Evolutionary conservation across 1,140 invertebrate species (phyloP), one percentile per base, ranked within the genome.

Genomic region (Bombus consobrinus): DNA sequence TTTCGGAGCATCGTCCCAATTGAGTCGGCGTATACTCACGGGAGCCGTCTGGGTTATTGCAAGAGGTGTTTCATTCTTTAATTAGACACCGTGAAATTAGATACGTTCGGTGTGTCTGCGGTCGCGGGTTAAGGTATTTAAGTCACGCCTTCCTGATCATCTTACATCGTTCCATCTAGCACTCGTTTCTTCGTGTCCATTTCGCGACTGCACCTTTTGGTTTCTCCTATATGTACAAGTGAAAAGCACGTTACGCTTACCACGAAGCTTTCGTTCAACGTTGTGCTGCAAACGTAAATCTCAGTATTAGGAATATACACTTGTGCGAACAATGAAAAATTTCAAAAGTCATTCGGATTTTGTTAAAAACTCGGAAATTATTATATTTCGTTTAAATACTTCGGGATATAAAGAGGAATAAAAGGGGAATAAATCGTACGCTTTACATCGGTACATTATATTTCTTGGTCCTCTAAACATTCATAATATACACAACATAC

Each of bases 401-500:
- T 53, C 6, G 12, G 32, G n/a, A 1, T 34, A 18, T 13, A 3
- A 39, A 77, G 12, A 25, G 22, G 39, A 22, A 71, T 2, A 69
- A 71, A 2, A 43, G 22, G 43, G 32, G 34, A 81, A 53, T 59
- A 22, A 74, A 53, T 47, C 41, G 28, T n/a, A 41, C 41, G 6
- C 28, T 84, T 87, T 88, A 90, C 83, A 91, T 68, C 76, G 69
- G 83, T 89, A 92, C 81, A 91, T 92, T 93, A 87, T 92, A 91
- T 94, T 93, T 92, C 83, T 94, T 93, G 92, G 92, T 94, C 91
- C 91, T 93, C 93, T 94, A 94, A 93, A 94, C 93, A 94, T 93
- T 92, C 90, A 93, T 93, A 93, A 91, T 93, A 91, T 92, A 92
- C 90, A 93, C 89, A 93, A 93, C 91, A 93, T 89, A 89, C 83